Evolutionary conservation across 1,140 invertebrate species (phyloP), one percentile per base, ranked within the genome.

Genomic region (Triops longicaudatus): DNA sequence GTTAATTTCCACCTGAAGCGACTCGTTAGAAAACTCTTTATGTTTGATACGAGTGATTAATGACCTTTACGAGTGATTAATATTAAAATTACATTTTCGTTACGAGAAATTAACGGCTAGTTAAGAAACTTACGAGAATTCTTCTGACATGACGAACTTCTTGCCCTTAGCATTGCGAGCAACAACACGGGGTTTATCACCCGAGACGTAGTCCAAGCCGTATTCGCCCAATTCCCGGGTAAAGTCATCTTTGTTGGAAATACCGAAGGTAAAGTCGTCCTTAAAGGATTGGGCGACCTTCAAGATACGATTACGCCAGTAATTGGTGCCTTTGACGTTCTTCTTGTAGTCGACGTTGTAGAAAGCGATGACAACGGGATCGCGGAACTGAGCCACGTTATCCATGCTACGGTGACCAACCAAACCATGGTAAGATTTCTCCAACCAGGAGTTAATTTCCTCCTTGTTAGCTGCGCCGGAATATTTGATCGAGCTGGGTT

Each of bases 281-380:
- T 88, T 87, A 84, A 91, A 92, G 76, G 94, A 90, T 83, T 97
- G 92, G 77, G 95, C 97, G 71, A 98, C 95, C 87, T 98, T 98
- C 77, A 98, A 87, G 41, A 98, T 90, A 80, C 96, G 90, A 86
- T 99, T 99, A 81, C 98, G 91, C 96, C 97, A 99, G 86, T 99
- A 99, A 85, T 99, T 99, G n/a, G 97, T 99, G 63, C 96, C 91
- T 85, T 99, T 99, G 11, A 92, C 87, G 85, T 99, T 98, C 85
- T 98, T 98, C 0, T 92, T 89, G 82, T 99, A 99, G 85, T 99
- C 97, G 9, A 99, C 96, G 83, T 88, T 89, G 84, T 92, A 99
- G 84, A 96, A 99, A 28, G 93, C 97, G 78, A 97, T 90, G 44
- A 99, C 88, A 74, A 97, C 82, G 3, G 98, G 97, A 81, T 90